Conservation (phyloP, 2,113 vertebrate species). For the Meleagris gallopavo region DNA sequence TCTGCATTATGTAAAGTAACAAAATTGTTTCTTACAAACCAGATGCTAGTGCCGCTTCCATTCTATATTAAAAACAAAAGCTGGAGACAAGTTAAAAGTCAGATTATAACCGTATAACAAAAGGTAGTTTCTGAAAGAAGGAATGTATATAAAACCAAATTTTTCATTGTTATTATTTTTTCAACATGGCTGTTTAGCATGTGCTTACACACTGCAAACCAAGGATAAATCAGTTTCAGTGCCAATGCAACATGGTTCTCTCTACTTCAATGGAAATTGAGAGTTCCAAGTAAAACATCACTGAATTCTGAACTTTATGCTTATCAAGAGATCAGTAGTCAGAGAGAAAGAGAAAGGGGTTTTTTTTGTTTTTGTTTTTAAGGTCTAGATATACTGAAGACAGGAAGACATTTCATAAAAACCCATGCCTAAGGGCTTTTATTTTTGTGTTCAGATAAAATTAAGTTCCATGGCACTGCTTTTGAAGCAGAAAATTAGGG, state of each 20-base stretch:
- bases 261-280: background rate
- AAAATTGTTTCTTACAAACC: background rate
- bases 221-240: background rate
- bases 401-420: background rate
- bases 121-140: background rate
- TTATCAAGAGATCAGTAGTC: background rate
- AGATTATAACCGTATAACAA: background rate
- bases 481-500: background rate
- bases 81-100: background rate
- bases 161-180: background rate
- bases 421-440: background rate
- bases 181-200: rapidly evolving
- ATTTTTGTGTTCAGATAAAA: background rate
- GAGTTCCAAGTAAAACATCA: background rate
- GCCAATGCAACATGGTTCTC: background rate
- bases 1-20: background rate
- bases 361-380: no score
- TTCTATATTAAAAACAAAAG: background rate
- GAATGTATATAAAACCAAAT: background rate
- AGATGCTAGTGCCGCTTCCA: background rate
- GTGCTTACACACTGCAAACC: rapidly evolving
- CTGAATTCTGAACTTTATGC: background rate
- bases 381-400: background rate
- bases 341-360: background rate
- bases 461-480: background rate